Conservation (phyloP, 2,888 invertebrate genomes). For the Drosophila suboccidentalis region DNA sequence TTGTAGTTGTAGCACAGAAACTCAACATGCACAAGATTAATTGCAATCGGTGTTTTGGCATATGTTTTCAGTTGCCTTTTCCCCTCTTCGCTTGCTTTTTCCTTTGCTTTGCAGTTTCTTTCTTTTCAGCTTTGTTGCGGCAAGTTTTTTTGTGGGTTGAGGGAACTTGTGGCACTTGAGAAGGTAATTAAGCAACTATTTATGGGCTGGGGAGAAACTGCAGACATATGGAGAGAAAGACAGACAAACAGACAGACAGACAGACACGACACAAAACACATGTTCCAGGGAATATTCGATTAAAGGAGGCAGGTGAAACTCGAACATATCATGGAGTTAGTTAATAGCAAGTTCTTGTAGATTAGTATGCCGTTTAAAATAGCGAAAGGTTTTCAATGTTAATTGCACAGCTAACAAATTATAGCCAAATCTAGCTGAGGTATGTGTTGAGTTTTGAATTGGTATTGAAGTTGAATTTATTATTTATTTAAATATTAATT, state of each 20-base stretch:
- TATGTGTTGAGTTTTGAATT: not conserved
- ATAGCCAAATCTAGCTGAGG: not conserved
- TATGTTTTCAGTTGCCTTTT: constrained; percentile 65
- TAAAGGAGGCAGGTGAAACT: constrained; percentile 23
- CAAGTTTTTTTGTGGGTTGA: constrained; percentile 38
- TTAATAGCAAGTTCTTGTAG: not conserved
- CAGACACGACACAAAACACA: constrained; percentile 53
- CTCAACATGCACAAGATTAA: constrained; percentile 79
- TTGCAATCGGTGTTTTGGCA: constrained; percentile 83
- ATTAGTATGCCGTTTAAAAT: not conserved
- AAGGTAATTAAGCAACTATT: constrained; percentile 75
- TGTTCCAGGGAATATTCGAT: constrained; percentile 49
- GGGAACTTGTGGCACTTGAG: constrained; percentile 68
- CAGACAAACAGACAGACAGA: constrained; percentile 18
- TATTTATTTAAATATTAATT: too few relatives aligned
- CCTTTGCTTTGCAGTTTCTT: constrained; percentile 40
- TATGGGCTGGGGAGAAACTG: constrained; percentile 43
- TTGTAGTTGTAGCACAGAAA: constrained; percentile 9
- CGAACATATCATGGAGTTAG: not conserved
- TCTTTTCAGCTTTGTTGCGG: constrained; percentile 42
- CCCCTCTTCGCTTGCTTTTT: constrained; percentile 3
- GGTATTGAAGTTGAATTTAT: too few relatives aligned
- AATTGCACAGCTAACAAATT: not conserved
- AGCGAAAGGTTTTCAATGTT: not conserved
- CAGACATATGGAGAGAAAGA: constrained; percentile 5